phyloP scores from a whole-genome alignment of 1,140 invertebrate genomes.

The Orussus abietinus region DNA sequence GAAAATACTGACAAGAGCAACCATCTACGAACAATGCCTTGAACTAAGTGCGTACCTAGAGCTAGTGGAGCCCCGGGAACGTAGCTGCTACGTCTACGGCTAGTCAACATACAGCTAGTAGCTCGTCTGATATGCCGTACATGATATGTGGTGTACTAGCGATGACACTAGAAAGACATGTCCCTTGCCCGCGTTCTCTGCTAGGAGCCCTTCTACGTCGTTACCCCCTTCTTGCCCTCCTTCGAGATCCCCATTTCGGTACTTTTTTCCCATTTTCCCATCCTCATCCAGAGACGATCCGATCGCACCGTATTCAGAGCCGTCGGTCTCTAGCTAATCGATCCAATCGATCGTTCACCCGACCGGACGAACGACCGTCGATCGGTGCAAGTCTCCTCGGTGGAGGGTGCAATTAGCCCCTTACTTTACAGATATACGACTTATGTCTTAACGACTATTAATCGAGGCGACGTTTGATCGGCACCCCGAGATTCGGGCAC shows the following conservation, averaged over 20 bases:
- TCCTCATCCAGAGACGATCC: background rate
- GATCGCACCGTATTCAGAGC: constrained; percentile 25
- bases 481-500: too few relatives aligned
- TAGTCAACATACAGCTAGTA: constrained; percentile 51
- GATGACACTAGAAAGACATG: constrained; percentile 32
- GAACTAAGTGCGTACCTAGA: constrained; percentile 52
- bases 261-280: background rate
- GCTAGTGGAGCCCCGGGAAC: constrained; percentile 48
- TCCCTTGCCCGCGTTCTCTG: constrained; percentile 26
- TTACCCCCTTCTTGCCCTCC: constrained; percentile 13
- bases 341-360: too few relatives aligned
- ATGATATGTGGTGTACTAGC: constrained; percentile 50
- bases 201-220: constrained; percentile 18
- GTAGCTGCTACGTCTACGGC: constrained; percentile 51
- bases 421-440: too few relatives aligned
- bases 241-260: background rate
- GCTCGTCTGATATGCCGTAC: constrained; percentile 47
- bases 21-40: constrained; percentile 45
- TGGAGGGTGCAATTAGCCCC: too few relatives aligned
- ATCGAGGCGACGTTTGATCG: too few relatives aligned
- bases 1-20: constrained; percentile 12
- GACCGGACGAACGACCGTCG: too few relatives aligned
- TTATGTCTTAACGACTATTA: too few relatives aligned
- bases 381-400: too few relatives aligned
- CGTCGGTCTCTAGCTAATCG: constrained; percentile 16